These are phyloP conservation scores for Chrysolina americana DNA, from an alignment of 2,888 invertebrate genomes.

Conservation along the genomic window DNA sequence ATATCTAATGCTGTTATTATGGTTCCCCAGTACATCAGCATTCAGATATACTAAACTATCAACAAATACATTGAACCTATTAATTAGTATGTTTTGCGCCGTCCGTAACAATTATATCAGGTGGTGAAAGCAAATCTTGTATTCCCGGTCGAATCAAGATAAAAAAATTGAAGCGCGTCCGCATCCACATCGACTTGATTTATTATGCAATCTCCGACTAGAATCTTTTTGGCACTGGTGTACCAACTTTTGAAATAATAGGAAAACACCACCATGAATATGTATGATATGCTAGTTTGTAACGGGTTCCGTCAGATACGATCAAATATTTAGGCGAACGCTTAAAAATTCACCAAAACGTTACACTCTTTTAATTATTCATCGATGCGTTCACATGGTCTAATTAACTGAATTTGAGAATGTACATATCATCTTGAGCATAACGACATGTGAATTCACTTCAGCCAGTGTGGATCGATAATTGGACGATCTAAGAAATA, in stretches of 20 bases:
- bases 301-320: slow-evolving; percentile 31
- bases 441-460: slow-evolving; percentile 6
- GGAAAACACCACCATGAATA: slow-evolving; percentile 21
- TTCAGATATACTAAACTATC: slow-evolving; percentile 20
- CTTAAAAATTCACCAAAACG: slow-evolving; percentile 33
- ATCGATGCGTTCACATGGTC: slow-evolving; percentile 32
- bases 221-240: slow-evolving; percentile 32
- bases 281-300: slow-evolving; percentile 26
- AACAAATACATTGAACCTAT: slow-evolving; percentile 15
- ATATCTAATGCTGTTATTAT: slow-evolving; percentile 16
- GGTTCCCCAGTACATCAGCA: slow-evolving; percentile 19
- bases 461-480: too few species aligned
- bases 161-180: slow-evolving; percentile 18
- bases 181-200: slow-evolving; percentile 4
- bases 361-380: slow-evolving; percentile 33
- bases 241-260: slow-evolving; percentile 26
- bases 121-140: slow-evolving; percentile 27
- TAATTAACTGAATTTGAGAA: slow-evolving; percentile 27
- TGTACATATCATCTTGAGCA: slow-evolving; percentile 13
- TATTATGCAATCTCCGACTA: slow-evolving; percentile 24
- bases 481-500: background rate
- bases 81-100: background rate
- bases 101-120: background rate
- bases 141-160: slow-evolving; percentile 23
- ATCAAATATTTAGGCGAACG: slow-evolving; percentile 27